phyloP scores from a whole-genome alignment of 1,140 invertebrate genomes.

The Paraescarpia echinospica region DNA sequence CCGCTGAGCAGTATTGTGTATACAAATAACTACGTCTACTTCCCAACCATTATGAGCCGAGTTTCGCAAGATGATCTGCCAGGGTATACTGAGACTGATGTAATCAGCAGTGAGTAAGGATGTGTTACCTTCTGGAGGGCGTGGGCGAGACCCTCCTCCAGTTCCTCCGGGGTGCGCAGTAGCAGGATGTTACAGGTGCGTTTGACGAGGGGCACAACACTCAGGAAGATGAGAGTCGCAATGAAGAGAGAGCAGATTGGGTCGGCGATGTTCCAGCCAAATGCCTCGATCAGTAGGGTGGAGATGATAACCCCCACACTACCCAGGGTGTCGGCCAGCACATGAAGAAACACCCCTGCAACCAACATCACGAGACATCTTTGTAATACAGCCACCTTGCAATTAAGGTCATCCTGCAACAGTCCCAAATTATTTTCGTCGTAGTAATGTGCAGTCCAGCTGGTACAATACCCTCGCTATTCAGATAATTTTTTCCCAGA shows the following conservation, averaged over 20 bases:
- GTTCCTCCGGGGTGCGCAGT: constrained; percentile 48
- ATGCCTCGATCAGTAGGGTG: constrained; percentile 66
- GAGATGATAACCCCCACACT: constrained; percentile 69
- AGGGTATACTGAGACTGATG: too few relatives aligned
- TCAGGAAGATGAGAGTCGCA: constrained; percentile 64
- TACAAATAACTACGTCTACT: too few relatives aligned
- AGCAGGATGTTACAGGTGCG: constrained; percentile 61
- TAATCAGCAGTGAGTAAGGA: too few relatives aligned
- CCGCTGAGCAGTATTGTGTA: too few relatives aligned
- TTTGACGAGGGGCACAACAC: constrained; percentile 64
- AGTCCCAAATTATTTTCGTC: background rate
- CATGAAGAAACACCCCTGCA: constrained; percentile 67
- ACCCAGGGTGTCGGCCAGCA: constrained; percentile 68
- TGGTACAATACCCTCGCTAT: background rate
- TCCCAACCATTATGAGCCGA: too few relatives aligned
- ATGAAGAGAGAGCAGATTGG: constrained; percentile 70
- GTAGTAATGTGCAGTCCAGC: background rate
- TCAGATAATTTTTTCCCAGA: too few relatives aligned
- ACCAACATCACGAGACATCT: background rate
- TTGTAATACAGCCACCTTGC: background rate
- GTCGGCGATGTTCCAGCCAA: constrained; percentile 67
- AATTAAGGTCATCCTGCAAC: background rate
- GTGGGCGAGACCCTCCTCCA: constrained; percentile 40
- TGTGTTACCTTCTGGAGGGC: constrained; percentile 49
- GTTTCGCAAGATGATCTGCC: too few relatives aligned